Base-by-base conservation (phyloP, 2,797 vertebrate genomes). In the Psittacula echo region DNA sequence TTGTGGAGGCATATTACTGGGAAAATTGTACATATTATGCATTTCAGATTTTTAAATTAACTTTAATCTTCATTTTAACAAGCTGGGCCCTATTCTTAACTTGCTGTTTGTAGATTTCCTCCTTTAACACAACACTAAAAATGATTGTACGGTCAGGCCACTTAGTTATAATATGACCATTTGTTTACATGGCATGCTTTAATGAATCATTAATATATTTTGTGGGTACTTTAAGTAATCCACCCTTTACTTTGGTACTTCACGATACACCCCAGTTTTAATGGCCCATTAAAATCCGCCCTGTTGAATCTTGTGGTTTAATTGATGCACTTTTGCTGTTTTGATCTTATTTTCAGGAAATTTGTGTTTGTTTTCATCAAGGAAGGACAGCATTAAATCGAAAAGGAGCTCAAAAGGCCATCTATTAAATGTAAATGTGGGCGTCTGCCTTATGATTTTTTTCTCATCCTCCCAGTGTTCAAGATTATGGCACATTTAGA, bases 401-500 rank as follows among this genome's bases (percentile, higher is more conserved):
- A 56, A 90, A 95, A 92, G 32, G 32, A 95, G 94, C 91, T 94
- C 90, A 64, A 95, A 96, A 92, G 85, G 89, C 83, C 86, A 90
- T 96, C 53, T 94, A 92, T 92, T 89, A 90, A 95, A 95, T 71
- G 88, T 70, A 92, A 93, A 88, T 5, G 64, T 94, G 85, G 88
- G 92, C 89, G 83, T 93, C 92, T 84, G 91, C 87, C 75, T 76
- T 64, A 72, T 15, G 13, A 79, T 85, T 93, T 93, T 93, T 89
- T 94, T 81, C 76, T 92, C 82, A 87, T 96, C 61, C 65, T 89
- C 89, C 65, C 14, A 0, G 83, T 92, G 92, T 87, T 97, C 90
- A 95, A 96, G 94, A 97, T 94, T 95, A 94, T 96, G 95, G 79
- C 70, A 96, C 83, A 93, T 98, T 97, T 96, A 97, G 95, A 97